Evolutionary conservation across 1,140 invertebrate genomes (phyloP).

Genomic region (Argopecten irradians): DNA sequence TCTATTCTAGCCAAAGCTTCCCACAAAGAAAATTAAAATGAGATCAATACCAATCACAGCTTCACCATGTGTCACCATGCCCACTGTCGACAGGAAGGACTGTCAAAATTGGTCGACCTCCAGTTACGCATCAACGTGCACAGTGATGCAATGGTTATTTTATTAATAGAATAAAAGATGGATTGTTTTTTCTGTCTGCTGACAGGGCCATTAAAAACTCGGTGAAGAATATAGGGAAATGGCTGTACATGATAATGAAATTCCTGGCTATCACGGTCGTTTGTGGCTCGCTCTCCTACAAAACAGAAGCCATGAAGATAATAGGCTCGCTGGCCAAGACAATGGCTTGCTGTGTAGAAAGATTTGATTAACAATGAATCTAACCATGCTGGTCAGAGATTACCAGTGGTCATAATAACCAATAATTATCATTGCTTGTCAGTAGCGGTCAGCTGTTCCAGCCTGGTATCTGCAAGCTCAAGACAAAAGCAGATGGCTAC

Average conservation of each 20-base stretch:
- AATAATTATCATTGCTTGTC: background rate
- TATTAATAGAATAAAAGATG: slow-evolving; percentile 23
- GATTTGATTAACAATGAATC: slow-evolving; percentile 2
- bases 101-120: background rate
- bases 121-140: background rate
- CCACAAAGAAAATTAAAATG: slow-evolving; percentile 10
- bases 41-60: background rate
- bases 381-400: slow-evolving; percentile 15
- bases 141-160: slow-evolving; percentile 6
- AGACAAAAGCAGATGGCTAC: background rate
- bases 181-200: slow-evolving; percentile 16
- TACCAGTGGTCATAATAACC: background rate
- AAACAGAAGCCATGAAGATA: background rate
- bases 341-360: background rate
- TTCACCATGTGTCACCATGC: background rate
- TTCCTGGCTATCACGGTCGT: background rate
- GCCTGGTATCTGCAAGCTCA: background rate
- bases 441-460: background rate
- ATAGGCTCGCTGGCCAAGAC: background rate
- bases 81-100: background rate
- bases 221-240: background rate
- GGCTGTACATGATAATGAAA: background rate
- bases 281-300: background rate
- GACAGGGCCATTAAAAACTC: background rate
- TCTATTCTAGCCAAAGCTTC: background rate